Base-by-base conservation (phyloP, 1,140 invertebrate genomes). In the Cyclargus thomasi region DNA sequence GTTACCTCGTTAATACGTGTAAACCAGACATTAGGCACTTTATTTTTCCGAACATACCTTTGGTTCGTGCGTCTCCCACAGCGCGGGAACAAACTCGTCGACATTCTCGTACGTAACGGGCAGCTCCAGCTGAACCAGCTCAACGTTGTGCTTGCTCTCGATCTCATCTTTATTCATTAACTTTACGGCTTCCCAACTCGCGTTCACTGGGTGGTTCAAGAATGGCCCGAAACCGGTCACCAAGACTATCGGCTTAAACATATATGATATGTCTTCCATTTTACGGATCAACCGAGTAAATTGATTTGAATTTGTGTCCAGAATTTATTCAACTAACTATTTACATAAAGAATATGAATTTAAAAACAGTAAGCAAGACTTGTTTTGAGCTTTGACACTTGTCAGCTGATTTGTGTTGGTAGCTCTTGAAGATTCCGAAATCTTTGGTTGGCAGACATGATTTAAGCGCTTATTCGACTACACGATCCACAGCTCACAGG, bases 141-240 rank as follows among this genome's bases (percentile, higher is more conserved):
- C 90, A 17, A 94, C 82, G 11, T 87, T 88, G 57, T 90, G 84
- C 70, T 91, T 82, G 67, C 92, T 85, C 72, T 91, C 87, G 8
- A 91, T 74, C 71, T 82, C 77, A 20, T 85, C 77, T 67, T 89
- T 85, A 29, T 91, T 88, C 68, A 95, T 81, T 66, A 93, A 77
- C 78, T 94, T 93, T 0, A 95, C 95, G 18, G 94, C 93, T 78
- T 95, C 93, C 95, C 95, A 96, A 79, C 95, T 96, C 0, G 95
- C 93, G 81, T 97, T 97, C 10, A 95, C 85, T 21, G 80, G 80
- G 76, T 96, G 93, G 11, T 81, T 78, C 23, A 88, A 82, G 86
- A 96, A 97, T 29, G 95, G 95, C 14, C 95, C 95, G 90, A 96
- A 97, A 16, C 95, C 96, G 73, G 93, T 94, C 64, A 95, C 88